Evolutionary conservation across 1,140 invertebrate genomes (phyloP), one percentile per base, ranked within the genome.

Genomic region (Lordiphosa collinella): DNA sequence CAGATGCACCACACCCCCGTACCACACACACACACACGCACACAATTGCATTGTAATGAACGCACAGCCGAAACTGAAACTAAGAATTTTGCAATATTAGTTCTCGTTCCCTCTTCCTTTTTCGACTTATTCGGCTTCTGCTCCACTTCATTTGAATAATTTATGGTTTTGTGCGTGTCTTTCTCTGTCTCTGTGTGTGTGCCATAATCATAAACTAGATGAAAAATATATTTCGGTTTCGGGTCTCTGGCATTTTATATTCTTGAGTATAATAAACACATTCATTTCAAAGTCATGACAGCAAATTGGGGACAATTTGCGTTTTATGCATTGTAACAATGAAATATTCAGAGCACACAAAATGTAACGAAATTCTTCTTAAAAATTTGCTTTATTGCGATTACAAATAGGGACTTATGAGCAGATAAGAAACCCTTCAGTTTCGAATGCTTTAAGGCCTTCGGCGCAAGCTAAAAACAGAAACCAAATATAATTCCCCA

Each of bases 191-290:
- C 40, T 60, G 49, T 66, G 52, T 63, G 63, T 65, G 52, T 40
- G 47, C 62, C 58, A 78, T 58, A 58, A 58, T 53, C 74, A 48
- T 79, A 78, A 79, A 79, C 35, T 56, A 54, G 55, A 68, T 68
- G 53, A 72, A 61, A 53, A 61, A 62, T 60, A 37, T 49, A 54
- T 40, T 43, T 70, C 40, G 53, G 70, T 61, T 66, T 46, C 48
- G 68, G 64, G 62, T 68, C 64, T 74, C 63, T 63, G 52, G 66
- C 63, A 67, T 41, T 73, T 47, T 56, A 22, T 41, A 46, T 48
- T 55, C 25, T 18, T 52, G 25, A 41, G 37, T 61, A 72, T 47
- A 62, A 78, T 59, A 68, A 68, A 73, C 57, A 71, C 50, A 70
- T 66, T 60, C 59, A 51, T 66, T 64, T 54, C 22, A 25, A 53